Evolutionary conservation across 2,797 vertebrate species (phyloP).

Genomic region (Leptodactylus fallax): DNA sequence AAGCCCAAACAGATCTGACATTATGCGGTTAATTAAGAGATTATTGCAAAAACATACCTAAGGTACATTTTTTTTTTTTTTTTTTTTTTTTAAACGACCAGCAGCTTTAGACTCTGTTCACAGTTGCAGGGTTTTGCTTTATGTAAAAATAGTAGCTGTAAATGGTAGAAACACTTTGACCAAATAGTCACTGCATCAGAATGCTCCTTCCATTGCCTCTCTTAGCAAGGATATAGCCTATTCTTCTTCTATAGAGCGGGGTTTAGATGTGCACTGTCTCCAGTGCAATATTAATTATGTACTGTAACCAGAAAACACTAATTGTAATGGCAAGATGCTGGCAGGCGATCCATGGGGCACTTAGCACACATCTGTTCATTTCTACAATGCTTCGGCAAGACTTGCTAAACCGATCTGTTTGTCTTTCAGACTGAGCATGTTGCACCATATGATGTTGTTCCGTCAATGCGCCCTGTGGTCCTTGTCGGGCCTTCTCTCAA

Average conservation of each 20-base stretch:
- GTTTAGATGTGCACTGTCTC: not conserved
- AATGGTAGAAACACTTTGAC: too few relatives aligned
- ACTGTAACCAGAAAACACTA: slow-evolving; percentile 23
- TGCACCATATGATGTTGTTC: slow-evolving; percentile 94
- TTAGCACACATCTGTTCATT: slow-evolving; percentile 25
- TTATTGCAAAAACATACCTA: too few relatives aligned
- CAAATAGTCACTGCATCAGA: not conserved
- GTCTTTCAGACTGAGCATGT: slow-evolving; percentile 84
- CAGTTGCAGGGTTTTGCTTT: not conserved
- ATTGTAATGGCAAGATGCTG: slow-evolving; percentile 28
- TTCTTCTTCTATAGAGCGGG: not conserved
- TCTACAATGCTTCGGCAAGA: not conserved
- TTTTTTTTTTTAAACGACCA: too few relatives aligned
- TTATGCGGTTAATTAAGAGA: too few relatives aligned
- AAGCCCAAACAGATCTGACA: too few relatives aligned
- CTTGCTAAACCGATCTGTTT: slow-evolving; percentile 48
- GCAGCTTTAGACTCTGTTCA: not conserved
- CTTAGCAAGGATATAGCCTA: not conserved
- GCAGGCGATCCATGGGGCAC: slow-evolving; percentile 26
- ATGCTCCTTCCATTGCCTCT: not conserved
- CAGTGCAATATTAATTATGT: slow-evolving; percentile 17
- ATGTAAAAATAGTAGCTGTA: too few relatives aligned
- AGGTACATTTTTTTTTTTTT: too few relatives aligned
- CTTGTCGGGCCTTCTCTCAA: slow-evolving; percentile 95
- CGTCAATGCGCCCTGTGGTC: slow-evolving; percentile 96